phyloP scores from a whole-genome alignment of 53 echinoderm and acorn worm species.

The Glandiceps talaboti region DNA sequence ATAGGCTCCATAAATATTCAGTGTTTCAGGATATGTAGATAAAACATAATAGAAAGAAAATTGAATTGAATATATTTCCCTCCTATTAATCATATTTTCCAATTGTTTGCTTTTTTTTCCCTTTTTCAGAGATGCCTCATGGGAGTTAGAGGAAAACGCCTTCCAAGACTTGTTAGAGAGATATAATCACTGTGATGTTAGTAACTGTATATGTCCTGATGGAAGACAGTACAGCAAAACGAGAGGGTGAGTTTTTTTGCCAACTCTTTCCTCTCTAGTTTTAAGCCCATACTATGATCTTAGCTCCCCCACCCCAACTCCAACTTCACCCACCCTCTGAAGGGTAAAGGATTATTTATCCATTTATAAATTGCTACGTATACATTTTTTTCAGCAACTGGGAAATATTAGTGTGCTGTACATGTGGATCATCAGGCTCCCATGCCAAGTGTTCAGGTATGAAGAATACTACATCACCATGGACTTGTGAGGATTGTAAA shows the following conservation, averaged over 20 bases:
- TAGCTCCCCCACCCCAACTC: no score
- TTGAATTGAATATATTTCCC: no score
- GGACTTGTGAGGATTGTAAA: slow-evolving; percentile 63
- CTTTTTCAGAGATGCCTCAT: slow-evolving; percentile 89
- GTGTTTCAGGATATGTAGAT: no score
- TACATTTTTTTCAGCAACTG: slow-evolving; percentile 61
- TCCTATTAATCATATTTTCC: no score
- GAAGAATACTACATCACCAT: slow-evolving; percentile 41
- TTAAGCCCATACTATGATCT: no score
- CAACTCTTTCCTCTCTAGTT: no score
- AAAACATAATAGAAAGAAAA: no score
- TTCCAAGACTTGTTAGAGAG: slow-evolving; percentile 83
- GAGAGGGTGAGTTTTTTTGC: not conserved
- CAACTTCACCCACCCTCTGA: no score
- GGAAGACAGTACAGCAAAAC: slow-evolving; percentile 27
- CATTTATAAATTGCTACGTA: no score
- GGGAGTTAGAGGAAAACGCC: slow-evolving; percentile 71
- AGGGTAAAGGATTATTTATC: no score
- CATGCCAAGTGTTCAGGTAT: slow-evolving; percentile 68
- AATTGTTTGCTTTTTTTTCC: no score
- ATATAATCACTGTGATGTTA: slow-evolving; percentile 65
- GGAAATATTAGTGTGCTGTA: slow-evolving; percentile 72
- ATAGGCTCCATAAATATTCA: no score
- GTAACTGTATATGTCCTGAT: slow-evolving; percentile 51
- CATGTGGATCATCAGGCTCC: slow-evolving; percentile 81